Percentiles rank a stretch among this genome's conserved stretches.
phyloP scores from a whole-genome alignment of 2,797 vertebrate species.

The Acipenser oxyrinchus region DNA sequence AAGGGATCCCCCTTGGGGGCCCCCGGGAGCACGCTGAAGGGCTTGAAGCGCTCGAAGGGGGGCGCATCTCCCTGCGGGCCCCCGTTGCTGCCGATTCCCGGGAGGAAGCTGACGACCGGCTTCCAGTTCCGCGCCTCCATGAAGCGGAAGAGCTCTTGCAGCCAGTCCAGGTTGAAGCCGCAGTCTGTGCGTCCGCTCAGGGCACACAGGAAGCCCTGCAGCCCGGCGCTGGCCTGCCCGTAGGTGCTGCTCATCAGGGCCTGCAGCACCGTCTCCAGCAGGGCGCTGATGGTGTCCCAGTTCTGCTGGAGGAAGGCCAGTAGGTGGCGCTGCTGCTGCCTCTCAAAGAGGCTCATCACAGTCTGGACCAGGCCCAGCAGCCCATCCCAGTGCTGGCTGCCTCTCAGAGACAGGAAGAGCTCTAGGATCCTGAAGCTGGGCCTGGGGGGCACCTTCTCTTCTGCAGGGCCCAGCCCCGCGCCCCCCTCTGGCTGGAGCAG shows the following conservation, averaged over 20 bases:
- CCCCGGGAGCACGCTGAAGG: slow-evolving; percentile 57
- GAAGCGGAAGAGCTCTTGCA: slow-evolving; percentile 65
- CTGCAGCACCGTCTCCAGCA: slow-evolving; percentile 67
- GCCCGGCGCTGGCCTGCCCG: slow-evolving; percentile 58
- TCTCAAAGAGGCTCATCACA: slow-evolving; percentile 58
- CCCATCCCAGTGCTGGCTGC: slow-evolving; percentile 75
- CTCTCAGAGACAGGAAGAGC: slow-evolving; percentile 70
- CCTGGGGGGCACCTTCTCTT: slow-evolving; percentile 50
- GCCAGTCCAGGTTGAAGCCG: slow-evolving; percentile 62
- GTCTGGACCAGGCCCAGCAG: slow-evolving; percentile 66
- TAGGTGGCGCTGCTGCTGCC: slow-evolving; percentile 56
- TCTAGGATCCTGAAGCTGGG: slow-evolving; percentile 70
- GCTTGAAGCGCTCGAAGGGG: slow-evolving; percentile 52
- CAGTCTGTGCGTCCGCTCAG: slow-evolving; percentile 70
- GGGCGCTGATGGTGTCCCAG: slow-evolving; percentile 69
- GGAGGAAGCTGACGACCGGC: slow-evolving; percentile 69
- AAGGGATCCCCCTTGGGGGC: slow-evolving; percentile 37
- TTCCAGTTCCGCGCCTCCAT: slow-evolving; percentile 75
- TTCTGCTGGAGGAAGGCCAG: slow-evolving; percentile 64
- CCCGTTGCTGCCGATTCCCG: slow-evolving; percentile 36
- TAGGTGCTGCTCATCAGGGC: slow-evolving; percentile 68
- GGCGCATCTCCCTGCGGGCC: slow-evolving; percentile 37
- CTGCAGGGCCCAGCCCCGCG: slow-evolving; percentile 44
- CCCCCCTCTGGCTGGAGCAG: slow-evolving; percentile 58
- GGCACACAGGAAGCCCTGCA: slow-evolving; percentile 68